These are phyloP conservation scores for Ennomos quercinarius DNA, from an alignment of 2,888 invertebrate species.

Conservation along the genomic window DNA sequence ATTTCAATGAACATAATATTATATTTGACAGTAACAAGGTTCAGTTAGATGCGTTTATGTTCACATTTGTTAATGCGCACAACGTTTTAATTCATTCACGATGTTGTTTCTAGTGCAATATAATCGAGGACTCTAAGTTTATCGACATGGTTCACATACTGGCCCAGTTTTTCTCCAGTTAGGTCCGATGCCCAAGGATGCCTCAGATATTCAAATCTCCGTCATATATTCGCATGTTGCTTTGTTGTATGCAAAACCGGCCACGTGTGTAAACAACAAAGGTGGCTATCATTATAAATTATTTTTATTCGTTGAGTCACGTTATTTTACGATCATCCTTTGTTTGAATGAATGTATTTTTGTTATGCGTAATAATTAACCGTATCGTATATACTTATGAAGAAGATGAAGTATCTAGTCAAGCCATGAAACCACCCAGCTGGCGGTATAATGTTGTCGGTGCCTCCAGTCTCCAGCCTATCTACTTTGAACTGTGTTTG, in stretches of 20 bases:
- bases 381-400: no score
- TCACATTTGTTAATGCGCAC: conserved; percentile 23
- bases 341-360: conserved; percentile 18
- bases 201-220: conserved; percentile 1
- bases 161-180: conserved; percentile 34
- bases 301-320: conserved; percentile 27
- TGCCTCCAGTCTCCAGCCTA: no score
- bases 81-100: conserved; percentile 21
- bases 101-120: conserved; percentile 50
- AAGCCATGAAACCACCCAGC: no score
- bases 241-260: conserved; percentile 10
- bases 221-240: neutral
- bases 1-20: conserved; percentile 17
- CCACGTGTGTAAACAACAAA: conserved; percentile 19
- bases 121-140: conserved; percentile 43
- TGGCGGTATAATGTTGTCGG: no score
- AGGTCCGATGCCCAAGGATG: conserved; percentile 13
- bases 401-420: no score
- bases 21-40: conserved; percentile 36
- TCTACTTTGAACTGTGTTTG: no score
- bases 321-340: conserved; percentile 26
- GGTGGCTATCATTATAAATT: conserved; percentile 17
- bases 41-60: conserved; percentile 41
- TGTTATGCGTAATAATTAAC: no score
- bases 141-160: conserved; percentile 41